Base-by-base conservation (phyloP, 2,888 invertebrate genomes). In the Lacanobia oleracea region DNA sequence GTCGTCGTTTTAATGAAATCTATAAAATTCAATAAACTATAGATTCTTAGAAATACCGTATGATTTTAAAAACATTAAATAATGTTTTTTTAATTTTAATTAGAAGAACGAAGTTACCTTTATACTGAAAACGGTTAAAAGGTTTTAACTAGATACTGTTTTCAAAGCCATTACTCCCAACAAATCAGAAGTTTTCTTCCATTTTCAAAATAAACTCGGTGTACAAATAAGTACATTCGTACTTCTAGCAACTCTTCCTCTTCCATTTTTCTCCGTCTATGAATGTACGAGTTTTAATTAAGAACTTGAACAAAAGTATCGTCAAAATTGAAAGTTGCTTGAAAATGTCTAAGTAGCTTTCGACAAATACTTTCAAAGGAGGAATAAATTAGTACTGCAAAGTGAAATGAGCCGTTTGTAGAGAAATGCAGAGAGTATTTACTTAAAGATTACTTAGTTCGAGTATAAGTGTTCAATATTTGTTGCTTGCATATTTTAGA, bases 261-360 rank as follows among this genome's bases (percentile, higher is more conserved):
- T 56, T 27, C 0, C 51, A 10, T 66, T 69, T 61, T 73, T 65
- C 53, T 6, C 14, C 21, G 33, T 51, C 54, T 56, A 6, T 23
- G 63, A 72, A 65, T 51, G 57, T 61, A 48, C 27, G 9, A 27
- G 45, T 62, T 79, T 73, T 80, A 77, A 85, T 82, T 75, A 72
- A 75, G 45, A 83, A 66, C 33, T 71, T 61, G 7, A 21, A 67
- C 56, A 60, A 51, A 54, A 59, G 18, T 21, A 62, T 12, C 54
- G 16, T 56, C 63, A 27, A 51, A 56, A 50, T 50, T 50, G 1
- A 14, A 67, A 70, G 40, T 56, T 60, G 14, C 57, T 72, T 71
- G 33, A 54, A 77, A 67, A 69, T 61, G 10, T 23, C 23, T 54
- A n/a, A 50, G 56, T 59, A 40, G 9, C 53, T 68, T 63, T 56